Evolutionary conservation across 2,888 invertebrate species (phyloP).

Genomic region (Cinara cedri): DNA sequence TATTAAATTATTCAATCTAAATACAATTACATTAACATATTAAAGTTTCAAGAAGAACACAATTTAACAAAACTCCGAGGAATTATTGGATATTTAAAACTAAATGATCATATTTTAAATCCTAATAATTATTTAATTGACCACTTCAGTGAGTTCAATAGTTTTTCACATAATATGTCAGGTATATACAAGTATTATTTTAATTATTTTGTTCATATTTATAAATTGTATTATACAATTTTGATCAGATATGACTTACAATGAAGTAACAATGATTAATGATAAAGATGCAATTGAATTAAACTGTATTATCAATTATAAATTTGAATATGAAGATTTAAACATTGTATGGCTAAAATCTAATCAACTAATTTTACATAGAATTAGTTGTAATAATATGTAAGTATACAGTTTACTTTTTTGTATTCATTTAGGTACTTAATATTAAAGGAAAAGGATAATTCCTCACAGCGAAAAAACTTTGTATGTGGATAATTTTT

Average conservation of each 20-base stretch:
- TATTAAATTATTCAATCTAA: not conserved
- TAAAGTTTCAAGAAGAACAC: conserved; percentile 20
- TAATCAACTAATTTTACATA: not conserved
- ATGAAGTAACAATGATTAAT: conserved; percentile 21
- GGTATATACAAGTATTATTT: conserved; percentile 5
- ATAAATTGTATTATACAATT: not conserved
- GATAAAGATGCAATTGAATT: conserved; percentile 40
- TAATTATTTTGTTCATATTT: not conserved
- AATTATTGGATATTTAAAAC: conserved; percentile 42
- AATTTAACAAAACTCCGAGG: conserved; percentile 24
- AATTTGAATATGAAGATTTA: not conserved
- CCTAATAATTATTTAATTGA: conserved; percentile 34
- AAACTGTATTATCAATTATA: conserved; percentile 26
- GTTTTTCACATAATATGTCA: conserved; percentile 5
- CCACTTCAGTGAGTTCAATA: not conserved
- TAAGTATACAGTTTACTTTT: conserved; percentile 25
- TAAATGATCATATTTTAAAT: conserved; percentile 46
- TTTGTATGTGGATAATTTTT: no score
- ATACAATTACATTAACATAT: not conserved
- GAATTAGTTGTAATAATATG: conserved; percentile 9
- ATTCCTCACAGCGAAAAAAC: no score
- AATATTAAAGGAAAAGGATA: no score
- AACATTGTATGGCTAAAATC: conserved; percentile 26
- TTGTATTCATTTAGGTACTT: not conserved
- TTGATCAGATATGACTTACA: conserved; percentile 9